Base-by-base conservation (phyloP, 1,140 invertebrate genomes). In the Hermetia illucens region DNA sequence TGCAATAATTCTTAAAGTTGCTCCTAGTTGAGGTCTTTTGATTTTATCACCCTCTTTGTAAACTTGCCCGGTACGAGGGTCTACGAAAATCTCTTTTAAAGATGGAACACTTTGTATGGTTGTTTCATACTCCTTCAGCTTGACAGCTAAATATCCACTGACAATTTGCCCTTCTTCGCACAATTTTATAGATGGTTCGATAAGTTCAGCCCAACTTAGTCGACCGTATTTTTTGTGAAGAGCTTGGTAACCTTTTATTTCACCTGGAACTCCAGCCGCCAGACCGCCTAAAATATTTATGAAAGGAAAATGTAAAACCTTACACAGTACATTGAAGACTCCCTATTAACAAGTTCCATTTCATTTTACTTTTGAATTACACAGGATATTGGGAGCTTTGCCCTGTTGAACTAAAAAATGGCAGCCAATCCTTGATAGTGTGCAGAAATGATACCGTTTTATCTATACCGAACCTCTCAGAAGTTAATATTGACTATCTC, bases 261-360 rank as follows among this genome's bases (percentile, higher is more conserved):
- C 92, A 5, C 90, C 91, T 1, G 94, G 93, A 6, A 95, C 80
- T 1, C 79, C 93, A 5, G 89, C 73, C 1, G 92, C 71, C 34
- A 84, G 52, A 3, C 77, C 81, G 45, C 79, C 79, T 70, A 55
- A 36, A 9, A n/a, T n/a, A n/a, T n/a, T n/a, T n/a, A n/a, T n/a
- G n/a, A n/a, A n/a, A n/a, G n/a, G n/a, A n/a, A n/a, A n/a, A n/a
- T n/a, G n/a, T n/a, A n/a, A n/a, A n/a, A n/a, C n/a, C n/a, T n/a
- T n/a, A n/a, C n/a, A n/a, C n/a, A n/a, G n/a, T n/a, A n/a, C n/a
- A n/a, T n/a, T n/a, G n/a, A n/a, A n/a, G n/a, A n/a, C n/a, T n/a
- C n/a, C n/a, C n/a, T n/a, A n/a, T n/a, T n/a, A n/a, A n/a, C n/a
- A n/a, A n/a, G n/a, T n/a, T n/a, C n/a, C n/a, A n/a, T n/a, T n/a